Evolutionary conservation across 92 coral and sea anemone species (phyloP).

Genomic region (Muricea muricata): DNA sequence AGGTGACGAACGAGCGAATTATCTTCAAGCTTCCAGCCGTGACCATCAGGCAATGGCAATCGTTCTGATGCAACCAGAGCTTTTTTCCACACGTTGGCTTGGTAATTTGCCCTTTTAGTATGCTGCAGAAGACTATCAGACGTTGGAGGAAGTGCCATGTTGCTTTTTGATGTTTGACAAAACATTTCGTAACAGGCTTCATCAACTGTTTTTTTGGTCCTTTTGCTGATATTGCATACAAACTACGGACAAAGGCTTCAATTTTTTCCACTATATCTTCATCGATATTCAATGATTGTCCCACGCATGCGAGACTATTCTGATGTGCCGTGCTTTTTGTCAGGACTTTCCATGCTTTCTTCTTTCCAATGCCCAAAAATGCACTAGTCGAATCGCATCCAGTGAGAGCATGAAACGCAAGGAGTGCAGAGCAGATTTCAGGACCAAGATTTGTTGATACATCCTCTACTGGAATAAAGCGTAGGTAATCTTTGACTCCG

Average conservation of each 20-base stretch:
- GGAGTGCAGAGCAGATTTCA: no score
- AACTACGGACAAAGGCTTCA: slow-evolving; percentile 59
- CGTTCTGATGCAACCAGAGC: slow-evolving; percentile 23
- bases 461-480: no score
- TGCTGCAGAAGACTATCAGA: slow-evolving; percentile 63
- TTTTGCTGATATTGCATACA: slow-evolving; percentile 50
- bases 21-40: slow-evolving; percentile 63
- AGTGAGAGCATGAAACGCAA: no score
- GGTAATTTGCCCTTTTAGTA: slow-evolving; percentile 57
- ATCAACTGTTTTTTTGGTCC: slow-evolving; percentile 42
- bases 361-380: no score
- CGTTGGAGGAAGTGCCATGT: slow-evolving; percentile 60
- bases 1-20: slow-evolving; percentile 35
- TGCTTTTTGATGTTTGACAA: slow-evolving; percentile 58
- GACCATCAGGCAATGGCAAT: slow-evolving; percentile 37
- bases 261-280: slow-evolving; percentile 25
- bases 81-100: slow-evolving; percentile 33
- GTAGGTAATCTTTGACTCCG: no score
- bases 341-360: slow-evolving; percentile 38
- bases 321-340: slow-evolving; percentile 29
- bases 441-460: no score
- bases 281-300: slow-evolving; percentile 20
- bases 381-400: no score
- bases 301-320: slow-evolving; percentile 45
- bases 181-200: slow-evolving; percentile 56